Percentiles rank a stretch among this genome's conserved stretches.
phyloP scores from a whole-genome alignment of 2,888 invertebrate genomes.

The Phytoseiulus persimilis region DNA sequence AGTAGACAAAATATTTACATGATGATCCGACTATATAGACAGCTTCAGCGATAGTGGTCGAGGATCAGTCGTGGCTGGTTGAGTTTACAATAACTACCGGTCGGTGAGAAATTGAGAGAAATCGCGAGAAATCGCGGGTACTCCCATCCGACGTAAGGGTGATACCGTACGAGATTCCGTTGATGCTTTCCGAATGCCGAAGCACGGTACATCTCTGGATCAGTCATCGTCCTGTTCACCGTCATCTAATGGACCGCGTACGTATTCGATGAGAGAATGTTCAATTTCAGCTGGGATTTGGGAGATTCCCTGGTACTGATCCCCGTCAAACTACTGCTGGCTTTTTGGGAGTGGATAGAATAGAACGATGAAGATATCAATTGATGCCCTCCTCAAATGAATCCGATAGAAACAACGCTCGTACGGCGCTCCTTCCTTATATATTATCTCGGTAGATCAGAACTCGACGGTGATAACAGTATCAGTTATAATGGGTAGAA shows the following conservation, averaged over 20 bases:
- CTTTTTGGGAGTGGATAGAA: background rate
- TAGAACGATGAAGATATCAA: background rate
- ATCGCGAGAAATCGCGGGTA: background rate
- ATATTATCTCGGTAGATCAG: background rate
- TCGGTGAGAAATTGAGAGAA: background rate
- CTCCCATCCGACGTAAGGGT: background rate
- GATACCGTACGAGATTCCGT: background rate
- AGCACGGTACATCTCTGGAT: background rate
- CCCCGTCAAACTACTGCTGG: background rate
- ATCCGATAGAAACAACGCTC: background rate
- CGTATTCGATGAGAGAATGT: too few relatives aligned
- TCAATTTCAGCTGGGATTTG: too few relatives aligned
- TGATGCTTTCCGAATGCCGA: background rate
- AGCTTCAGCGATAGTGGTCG: background rate
- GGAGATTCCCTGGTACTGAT: background rate
- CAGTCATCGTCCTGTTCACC: background rate
- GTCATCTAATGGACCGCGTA: too few relatives aligned
- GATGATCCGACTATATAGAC: conserved; percentile 10
- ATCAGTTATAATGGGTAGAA: background rate
- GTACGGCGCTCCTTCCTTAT: background rate
- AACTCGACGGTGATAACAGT: background rate
- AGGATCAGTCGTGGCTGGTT: background rate
- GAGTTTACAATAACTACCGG: background rate
- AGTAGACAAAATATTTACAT: conserved; percentile 37
- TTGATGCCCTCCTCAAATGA: background rate